Evolutionary conservation across 2,888 invertebrate genomes (phyloP), one percentile per base, ranked within the genome.

Genomic region (Allygus modestus): DNA sequence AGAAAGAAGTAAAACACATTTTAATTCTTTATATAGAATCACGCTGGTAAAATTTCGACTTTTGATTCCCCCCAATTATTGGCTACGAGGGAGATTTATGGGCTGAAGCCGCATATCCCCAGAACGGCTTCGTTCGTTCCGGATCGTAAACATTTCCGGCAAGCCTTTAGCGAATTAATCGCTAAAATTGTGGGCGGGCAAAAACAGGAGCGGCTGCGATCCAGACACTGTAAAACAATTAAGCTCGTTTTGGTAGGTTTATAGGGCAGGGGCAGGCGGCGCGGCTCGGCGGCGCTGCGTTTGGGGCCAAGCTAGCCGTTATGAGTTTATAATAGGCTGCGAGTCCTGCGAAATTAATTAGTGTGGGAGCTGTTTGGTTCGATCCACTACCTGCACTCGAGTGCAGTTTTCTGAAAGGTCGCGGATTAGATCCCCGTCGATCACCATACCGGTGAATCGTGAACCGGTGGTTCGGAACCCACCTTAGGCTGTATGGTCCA

Each of bases 81-180:
- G n/a, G n/a, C n/a, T n/a, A n/a, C n/a, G n/a, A 23, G 54, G 20
- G 54, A 54, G 54, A 23, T 54, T 54, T 54, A 54, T 23, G 20
- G 15, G 46, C 46, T 12, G 46, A 46, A 46, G 46, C 2, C 46
- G 46, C 46, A 46, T 46, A 12, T 20, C 54, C 20, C 23, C 54
- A 23, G 20, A 54, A 54, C 23, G 54, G 54, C 54, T 54, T 23
- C 54, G 20, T 54, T 54, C 4, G 54, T 54, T 23, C 20, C 54
- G 23, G 23, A 20, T 23, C 54, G 23, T 54, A 54, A 46, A 54
- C 11, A 11, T 54, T 54, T 54, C 23, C 54, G 54, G 20, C 23
- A n/a, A 54, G 23, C 54, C 54, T 54, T 54, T 54, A 54, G 54
- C 54, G 54, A 23, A 54, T 54, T 54, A 54, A 23, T 54, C 54